These are phyloP conservation scores for Cinclus mexicanus DNA, from an alignment of 2,113 vertebrate genomes.

Conservation along the genomic window DNA sequence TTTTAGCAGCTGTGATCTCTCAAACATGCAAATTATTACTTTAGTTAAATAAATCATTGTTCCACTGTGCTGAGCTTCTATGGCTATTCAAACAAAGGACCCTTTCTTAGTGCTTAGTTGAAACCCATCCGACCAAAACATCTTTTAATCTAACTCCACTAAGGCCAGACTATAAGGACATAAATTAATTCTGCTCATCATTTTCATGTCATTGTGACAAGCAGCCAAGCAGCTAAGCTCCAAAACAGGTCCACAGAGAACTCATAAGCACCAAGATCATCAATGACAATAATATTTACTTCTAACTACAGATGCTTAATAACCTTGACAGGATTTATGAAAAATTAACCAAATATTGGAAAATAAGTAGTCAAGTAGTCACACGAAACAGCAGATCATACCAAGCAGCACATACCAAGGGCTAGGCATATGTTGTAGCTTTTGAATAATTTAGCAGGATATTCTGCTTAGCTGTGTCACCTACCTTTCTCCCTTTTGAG, in stretches of 20 bases:
- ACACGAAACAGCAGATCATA: background rate
- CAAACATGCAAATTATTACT: background rate
- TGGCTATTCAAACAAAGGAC: background rate
- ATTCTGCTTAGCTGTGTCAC: background rate
- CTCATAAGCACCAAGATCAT: background rate
- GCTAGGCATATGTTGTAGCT: background rate
- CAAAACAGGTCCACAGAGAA: background rate
- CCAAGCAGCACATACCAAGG: background rate
- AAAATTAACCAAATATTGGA: background rate
- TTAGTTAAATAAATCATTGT: background rate
- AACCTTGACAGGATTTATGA: background rate
- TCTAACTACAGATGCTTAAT: background rate
- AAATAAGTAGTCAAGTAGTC: background rate
- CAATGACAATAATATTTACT: background rate
- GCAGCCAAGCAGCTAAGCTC: background rate
- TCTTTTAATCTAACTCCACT: background rate
- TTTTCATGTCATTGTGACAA: background rate
- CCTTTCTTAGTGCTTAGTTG: background rate
- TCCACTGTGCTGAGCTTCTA: background rate
- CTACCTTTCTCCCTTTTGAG: background rate
- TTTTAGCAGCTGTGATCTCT: background rate
- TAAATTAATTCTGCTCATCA: slow-evolving; percentile 1
- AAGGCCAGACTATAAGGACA: background rate
- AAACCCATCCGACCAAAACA: background rate
- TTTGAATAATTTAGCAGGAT: background rate